A percentile compares a stretch with the other conserved stretches of the same genome.
Conservation (phyloP, 2,797 vertebrate genomes). For the Aratinga solstitialis region DNA sequence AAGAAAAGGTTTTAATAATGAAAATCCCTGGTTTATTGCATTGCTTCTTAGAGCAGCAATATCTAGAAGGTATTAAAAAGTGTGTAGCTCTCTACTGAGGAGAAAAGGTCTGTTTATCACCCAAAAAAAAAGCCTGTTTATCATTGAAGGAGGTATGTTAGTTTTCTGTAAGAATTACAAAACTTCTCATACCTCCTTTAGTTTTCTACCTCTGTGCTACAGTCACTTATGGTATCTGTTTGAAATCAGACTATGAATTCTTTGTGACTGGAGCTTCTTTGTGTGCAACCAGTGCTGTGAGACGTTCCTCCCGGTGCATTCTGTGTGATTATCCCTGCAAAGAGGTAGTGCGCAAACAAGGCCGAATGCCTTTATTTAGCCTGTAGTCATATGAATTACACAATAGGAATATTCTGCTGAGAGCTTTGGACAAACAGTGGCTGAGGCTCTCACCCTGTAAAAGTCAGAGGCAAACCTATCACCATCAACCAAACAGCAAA, state of each 20-base stretch:
- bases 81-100: not conserved
- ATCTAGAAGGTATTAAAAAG: conserved; percentile 14
- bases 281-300: not conserved
- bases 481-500: not conserved
- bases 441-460: not conserved
- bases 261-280: not conserved
- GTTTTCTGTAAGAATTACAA: not conserved
- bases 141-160: not conserved
- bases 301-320: not conserved
- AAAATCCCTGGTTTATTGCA: conserved; percentile 27
- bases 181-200: not conserved
- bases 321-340: not conserved
- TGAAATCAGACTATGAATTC: not conserved
- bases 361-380: not conserved
- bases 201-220: not conserved
- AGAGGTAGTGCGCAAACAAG: not conserved
- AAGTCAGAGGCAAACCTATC: not conserved
- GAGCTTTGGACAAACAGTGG: not conserved
- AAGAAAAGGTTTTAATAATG: conserved; percentile 12
- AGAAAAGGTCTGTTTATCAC: not conserved
- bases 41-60: not conserved
- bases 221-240: not conserved
- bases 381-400: not conserved
- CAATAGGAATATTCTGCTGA: not conserved
- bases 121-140: not conserved